Conservation (phyloP, 2,888 invertebrate genomes). For the Hydraecia micacea region DNA sequence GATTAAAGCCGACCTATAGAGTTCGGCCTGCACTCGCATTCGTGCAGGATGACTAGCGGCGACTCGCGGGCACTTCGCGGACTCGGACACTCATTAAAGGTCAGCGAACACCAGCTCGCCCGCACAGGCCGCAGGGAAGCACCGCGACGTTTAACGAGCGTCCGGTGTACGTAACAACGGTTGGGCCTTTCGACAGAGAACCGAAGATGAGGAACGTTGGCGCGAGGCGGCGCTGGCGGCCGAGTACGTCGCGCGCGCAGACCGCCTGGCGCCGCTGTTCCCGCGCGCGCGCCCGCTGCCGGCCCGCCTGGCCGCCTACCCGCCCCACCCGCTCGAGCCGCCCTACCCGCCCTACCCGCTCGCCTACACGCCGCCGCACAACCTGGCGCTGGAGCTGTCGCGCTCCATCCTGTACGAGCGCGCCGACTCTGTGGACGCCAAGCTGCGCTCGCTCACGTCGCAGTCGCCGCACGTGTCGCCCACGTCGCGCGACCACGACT, state of each 20-base stretch:
- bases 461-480: conserved; percentile 78
- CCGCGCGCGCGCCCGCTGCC: conserved; percentile 81
- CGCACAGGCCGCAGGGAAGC: conserved; percentile 45
- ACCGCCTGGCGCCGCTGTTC: conserved; percentile 80
- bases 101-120: conserved; percentile 46
- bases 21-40: not conserved
- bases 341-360: conserved; percentile 71
- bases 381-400: conserved; percentile 75
- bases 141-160: conserved; percentile 56
- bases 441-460: conserved; percentile 58
- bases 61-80: conserved; percentile 59
- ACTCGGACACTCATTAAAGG: conserved; percentile 64
- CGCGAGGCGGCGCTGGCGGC: conserved; percentile 67
- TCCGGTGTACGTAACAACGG: conserved; percentile 50
- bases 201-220: conserved; percentile 57
- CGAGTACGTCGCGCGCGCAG: conserved; percentile 84
- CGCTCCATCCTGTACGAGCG: conserved; percentile 71
- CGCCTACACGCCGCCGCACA: conserved; percentile 64
- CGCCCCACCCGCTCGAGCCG: conserved; percentile 67
- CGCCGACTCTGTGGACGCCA: conserved; percentile 66
- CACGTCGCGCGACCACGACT: conserved; percentile 85
- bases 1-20: not conserved
- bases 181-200: conserved; percentile 67
- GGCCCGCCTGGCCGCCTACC: conserved; percentile 67
- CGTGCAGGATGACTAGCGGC: conserved; percentile 50